A percentile compares a stretch with the other conserved stretches of the same genome.
Evolutionary conservation across 2,113 vertebrate species (phyloP).

Genomic region (Electrona antarctica): DNA sequence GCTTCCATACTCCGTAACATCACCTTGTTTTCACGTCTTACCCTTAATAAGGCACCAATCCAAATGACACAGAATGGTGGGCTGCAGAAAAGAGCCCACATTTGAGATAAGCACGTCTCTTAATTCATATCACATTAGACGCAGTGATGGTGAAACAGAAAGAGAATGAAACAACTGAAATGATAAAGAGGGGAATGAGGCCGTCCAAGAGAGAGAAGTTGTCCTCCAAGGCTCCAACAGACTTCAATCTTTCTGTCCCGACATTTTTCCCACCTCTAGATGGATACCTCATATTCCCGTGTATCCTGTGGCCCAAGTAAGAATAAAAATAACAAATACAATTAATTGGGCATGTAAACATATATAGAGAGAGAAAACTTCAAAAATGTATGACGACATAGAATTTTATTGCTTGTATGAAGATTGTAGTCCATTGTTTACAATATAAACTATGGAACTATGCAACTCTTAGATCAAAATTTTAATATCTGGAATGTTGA

Average conservation of each 20-base stretch:
- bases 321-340: constrained; percentile 13
- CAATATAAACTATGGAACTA: too few relatives aligned
- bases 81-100: constrained; percentile 53
- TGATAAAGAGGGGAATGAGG: constrained; percentile 48
- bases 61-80: constrained; percentile 60
- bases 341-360: neutral
- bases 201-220: constrained; percentile 50
- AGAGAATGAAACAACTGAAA: constrained; percentile 8
- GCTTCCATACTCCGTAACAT: constrained; percentile 2
- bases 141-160: constrained; percentile 31
- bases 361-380: neutral
- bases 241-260: constrained; percentile 37
- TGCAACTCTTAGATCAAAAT: too few relatives aligned
- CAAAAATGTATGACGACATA: neutral
- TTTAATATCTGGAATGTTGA: too few relatives aligned
- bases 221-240: constrained; percentile 43
- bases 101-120: constrained; percentile 50
- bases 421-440: too few relatives aligned
- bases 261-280: constrained; percentile 72
- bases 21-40: constrained; percentile 40
- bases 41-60: constrained; percentile 78
- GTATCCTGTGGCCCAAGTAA: constrained; percentile 80
- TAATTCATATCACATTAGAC: constrained; percentile 21
- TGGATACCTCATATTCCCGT: constrained; percentile 91
- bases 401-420: too few relatives aligned